Conservation (phyloP, 2,113 vertebrate genomes). For the Sminthopsis crassicaudata region DNA sequence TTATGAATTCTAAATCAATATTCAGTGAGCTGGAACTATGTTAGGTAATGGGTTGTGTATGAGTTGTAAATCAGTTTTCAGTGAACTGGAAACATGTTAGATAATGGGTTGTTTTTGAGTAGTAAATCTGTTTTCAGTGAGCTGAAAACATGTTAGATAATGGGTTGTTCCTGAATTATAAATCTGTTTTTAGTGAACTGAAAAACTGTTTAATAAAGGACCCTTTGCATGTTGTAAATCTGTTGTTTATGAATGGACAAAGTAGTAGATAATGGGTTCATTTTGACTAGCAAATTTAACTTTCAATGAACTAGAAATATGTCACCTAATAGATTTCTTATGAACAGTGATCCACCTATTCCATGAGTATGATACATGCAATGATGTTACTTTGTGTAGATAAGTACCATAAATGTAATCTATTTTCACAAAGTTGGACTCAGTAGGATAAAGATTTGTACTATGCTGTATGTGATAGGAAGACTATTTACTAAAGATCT, state of each 20-base stretch:
- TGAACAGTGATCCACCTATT: slow-evolving; percentile 30
- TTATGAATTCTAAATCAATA: slow-evolving; percentile 88
- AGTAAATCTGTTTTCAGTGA: slow-evolving; percentile 78
- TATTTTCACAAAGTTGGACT: slow-evolving; percentile 51
- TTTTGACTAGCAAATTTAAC: slow-evolving; percentile 64
- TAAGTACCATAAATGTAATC: background rate
- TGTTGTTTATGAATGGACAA: slow-evolving; percentile 59
- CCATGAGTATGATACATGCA: slow-evolving; percentile 37
- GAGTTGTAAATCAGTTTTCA: slow-evolving; percentile 86
- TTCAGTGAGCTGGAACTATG: slow-evolving; percentile 87
- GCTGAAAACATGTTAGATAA: slow-evolving; percentile 80
- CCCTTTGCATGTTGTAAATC: slow-evolving; percentile 73
- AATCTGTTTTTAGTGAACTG: slow-evolving; percentile 83
- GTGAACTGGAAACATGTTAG: slow-evolving; percentile 83
- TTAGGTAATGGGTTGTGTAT: slow-evolving; percentile 84
- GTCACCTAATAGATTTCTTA: slow-evolving; percentile 56
- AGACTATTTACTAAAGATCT: slow-evolving; percentile 21
- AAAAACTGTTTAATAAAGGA: slow-evolving; percentile 79
- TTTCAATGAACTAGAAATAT: slow-evolving; percentile 61
- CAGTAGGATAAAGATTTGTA: slow-evolving; percentile 45
- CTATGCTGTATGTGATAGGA: slow-evolving; percentile 18
- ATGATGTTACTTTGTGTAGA: background rate
- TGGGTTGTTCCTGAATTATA: slow-evolving; percentile 82
- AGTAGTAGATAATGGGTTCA: slow-evolving; percentile 41
- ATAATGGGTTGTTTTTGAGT: slow-evolving; percentile 80